Evolutionary conservation across 2,888 invertebrate genomes (phyloP).

Genomic region (Cheilosia impressa): DNA sequence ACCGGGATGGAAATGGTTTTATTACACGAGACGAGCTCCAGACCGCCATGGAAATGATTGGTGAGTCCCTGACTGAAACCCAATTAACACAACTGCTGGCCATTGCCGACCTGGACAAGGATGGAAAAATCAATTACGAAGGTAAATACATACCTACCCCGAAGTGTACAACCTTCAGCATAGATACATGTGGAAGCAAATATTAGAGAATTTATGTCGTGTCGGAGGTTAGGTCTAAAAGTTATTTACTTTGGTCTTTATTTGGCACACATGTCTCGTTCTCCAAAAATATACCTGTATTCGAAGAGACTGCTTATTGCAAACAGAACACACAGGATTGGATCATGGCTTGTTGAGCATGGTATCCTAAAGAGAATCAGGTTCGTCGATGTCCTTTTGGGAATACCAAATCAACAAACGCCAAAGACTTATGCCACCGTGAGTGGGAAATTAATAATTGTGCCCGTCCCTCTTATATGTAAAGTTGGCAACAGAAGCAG

Average conservation of each 20-base stretch:
- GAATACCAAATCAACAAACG: too few relatives aligned
- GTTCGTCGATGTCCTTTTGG: too few relatives aligned
- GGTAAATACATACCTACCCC: constrained; percentile 84
- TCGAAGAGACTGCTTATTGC: too few relatives aligned
- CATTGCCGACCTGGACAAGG: constrained; percentile 91
- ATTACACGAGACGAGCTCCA: constrained; percentile 92
- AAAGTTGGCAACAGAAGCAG: too few relatives aligned
- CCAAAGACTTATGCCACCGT: too few relatives aligned
- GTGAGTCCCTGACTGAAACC: constrained; percentile 90
- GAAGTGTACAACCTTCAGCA: background rate
- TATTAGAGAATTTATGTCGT: background rate
- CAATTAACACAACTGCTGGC: constrained; percentile 90
- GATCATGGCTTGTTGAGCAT: too few relatives aligned
- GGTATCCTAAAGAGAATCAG: too few relatives aligned
- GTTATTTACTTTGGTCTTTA: constrained; percentile 35
- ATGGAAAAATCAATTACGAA: constrained; percentile 92
- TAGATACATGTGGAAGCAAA: constrained; percentile 17
- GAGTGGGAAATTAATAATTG: too few relatives aligned
- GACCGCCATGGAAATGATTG: constrained; percentile 92
- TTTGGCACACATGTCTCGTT: constrained; percentile 8
- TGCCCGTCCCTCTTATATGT: too few relatives aligned
- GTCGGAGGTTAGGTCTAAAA: constrained; percentile 19
- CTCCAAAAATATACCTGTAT: too few relatives aligned
- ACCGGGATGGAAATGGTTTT: constrained; percentile 95
- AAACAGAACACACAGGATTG: too few relatives aligned